phyloP scores from a whole-genome alignment of 2,113 vertebrate genomes.

The Gadus macrocephalus region DNA sequence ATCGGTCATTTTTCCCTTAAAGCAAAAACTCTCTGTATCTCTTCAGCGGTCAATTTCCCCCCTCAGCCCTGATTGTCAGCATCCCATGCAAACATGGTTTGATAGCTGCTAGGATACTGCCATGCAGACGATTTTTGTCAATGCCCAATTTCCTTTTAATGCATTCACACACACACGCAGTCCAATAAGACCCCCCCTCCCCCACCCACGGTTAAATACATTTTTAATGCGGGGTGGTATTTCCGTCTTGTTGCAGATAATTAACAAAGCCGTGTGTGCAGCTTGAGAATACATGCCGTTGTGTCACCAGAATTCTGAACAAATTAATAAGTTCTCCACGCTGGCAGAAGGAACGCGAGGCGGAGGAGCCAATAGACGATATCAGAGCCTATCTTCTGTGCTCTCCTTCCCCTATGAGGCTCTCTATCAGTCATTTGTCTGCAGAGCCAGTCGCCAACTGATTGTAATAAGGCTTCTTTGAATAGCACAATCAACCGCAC shows the following conservation, averaged over 20 bases:
- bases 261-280: slow-evolving; percentile 44
- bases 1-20: no score
- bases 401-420: slow-evolving; percentile 37
- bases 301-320: slow-evolving; percentile 39
- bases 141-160: neutral
- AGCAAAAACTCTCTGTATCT: slow-evolving; percentile 45
- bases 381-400: slow-evolving; percentile 42
- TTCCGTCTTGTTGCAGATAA: slow-evolving; percentile 31
- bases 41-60: slow-evolving; percentile 63
- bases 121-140: slow-evolving; percentile 41
- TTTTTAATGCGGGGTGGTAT: neutral
- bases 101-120: slow-evolving; percentile 60
- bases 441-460: slow-evolving; percentile 48
- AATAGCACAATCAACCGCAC: slow-evolving; percentile 60
- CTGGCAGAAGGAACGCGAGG: slow-evolving; percentile 19
- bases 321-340: slow-evolving; percentile 66
- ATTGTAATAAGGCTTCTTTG: slow-evolving; percentile 62
- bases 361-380: slow-evolving; percentile 48
- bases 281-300: slow-evolving; percentile 38
- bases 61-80: slow-evolving; percentile 53
- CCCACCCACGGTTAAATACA: no score
- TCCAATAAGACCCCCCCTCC: slow-evolving; percentile 27
- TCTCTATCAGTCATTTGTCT: slow-evolving; percentile 59
- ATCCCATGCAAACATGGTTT: slow-evolving; percentile 37
- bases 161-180: slow-evolving; percentile 29